Evolutionary conservation across 2,113 vertebrate species (phyloP).

Genomic region (Australoheros scitulus): DNA sequence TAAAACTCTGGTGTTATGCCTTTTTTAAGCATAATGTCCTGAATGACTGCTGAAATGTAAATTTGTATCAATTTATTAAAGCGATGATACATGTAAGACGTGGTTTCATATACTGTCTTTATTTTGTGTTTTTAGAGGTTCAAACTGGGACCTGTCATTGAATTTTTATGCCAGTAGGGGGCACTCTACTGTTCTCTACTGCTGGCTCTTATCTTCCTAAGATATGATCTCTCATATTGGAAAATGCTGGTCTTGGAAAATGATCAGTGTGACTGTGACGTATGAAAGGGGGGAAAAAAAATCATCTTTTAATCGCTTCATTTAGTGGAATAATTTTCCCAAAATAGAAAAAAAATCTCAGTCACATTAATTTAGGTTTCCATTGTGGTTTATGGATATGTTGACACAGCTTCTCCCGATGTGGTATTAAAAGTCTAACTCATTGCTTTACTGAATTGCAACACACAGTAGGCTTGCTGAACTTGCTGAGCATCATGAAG

Average conservation of each 20-base stretch:
- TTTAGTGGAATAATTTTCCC: background rate
- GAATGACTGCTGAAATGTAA: conserved; percentile 35
- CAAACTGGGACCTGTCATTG: background rate
- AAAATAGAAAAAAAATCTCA: background rate
- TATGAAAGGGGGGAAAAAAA: background rate
- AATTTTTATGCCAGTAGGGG: background rate
- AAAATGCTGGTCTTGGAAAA: background rate
- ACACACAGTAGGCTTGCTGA: background rate
- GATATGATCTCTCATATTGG: background rate
- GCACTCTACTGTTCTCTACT: background rate
- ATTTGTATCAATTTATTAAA: conserved; percentile 34
- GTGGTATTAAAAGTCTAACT: background rate
- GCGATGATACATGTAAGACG: conserved; percentile 12
- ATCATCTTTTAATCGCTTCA: background rate
- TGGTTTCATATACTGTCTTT: conserved; percentile 6
- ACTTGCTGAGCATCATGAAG: no score
- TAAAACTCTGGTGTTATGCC: conserved; percentile 10
- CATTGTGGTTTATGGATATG: background rate
- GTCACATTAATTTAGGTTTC: background rate
- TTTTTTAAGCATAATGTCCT: conserved; percentile 20
- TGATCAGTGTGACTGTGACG: background rate
- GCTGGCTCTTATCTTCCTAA: background rate
- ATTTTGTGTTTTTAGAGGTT: background rate
- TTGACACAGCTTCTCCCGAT: background rate
- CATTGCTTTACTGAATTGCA: background rate